phyloP scores from a whole-genome alignment of 2,888 invertebrate genomes.

The Troides aeacus region DNA sequence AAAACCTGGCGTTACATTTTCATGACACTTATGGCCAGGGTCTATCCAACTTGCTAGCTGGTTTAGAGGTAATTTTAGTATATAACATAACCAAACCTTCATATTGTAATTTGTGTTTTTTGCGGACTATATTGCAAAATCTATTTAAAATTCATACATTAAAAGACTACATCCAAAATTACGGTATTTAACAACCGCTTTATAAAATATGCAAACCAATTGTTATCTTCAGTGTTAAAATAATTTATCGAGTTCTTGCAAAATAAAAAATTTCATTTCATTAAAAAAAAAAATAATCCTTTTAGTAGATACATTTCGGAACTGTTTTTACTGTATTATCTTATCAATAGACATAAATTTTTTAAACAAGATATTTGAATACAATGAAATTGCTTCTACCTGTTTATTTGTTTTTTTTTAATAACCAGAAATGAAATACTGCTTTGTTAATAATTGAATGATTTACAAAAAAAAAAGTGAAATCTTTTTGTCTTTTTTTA shows the following conservation, averaged over 20 bases:
- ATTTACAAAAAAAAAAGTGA: too few relatives aligned
- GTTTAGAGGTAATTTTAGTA: conserved; percentile 85
- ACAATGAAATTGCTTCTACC: background rate
- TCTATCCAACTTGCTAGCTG: conserved; percentile 93
- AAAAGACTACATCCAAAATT: too few relatives aligned
- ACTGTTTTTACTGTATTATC: background rate
- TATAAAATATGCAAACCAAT: too few relatives aligned
- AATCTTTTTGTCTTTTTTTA: conserved; percentile 58
- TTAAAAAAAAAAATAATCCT: background rate
- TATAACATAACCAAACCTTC: background rate
- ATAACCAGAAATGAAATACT: background rate
- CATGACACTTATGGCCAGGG: conserved; percentile 99
- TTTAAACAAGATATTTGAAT: background rate
- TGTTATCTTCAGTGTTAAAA: too few relatives aligned
- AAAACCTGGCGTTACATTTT: conserved; percentile 94
- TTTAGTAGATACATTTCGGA: too few relatives aligned
- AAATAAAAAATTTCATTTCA: too few relatives aligned
- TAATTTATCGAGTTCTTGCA: too few relatives aligned
- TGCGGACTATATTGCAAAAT: too few relatives aligned
- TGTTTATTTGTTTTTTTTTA: background rate
- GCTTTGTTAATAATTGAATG: background rate
- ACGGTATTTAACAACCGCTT: too few relatives aligned
- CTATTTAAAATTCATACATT: too few relatives aligned
- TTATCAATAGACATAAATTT: background rate
- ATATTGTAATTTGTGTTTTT: too few relatives aligned